Evolutionary conservation across 1,140 invertebrate genomes (phyloP).

Genomic region (Magallana ariakensis): DNA sequence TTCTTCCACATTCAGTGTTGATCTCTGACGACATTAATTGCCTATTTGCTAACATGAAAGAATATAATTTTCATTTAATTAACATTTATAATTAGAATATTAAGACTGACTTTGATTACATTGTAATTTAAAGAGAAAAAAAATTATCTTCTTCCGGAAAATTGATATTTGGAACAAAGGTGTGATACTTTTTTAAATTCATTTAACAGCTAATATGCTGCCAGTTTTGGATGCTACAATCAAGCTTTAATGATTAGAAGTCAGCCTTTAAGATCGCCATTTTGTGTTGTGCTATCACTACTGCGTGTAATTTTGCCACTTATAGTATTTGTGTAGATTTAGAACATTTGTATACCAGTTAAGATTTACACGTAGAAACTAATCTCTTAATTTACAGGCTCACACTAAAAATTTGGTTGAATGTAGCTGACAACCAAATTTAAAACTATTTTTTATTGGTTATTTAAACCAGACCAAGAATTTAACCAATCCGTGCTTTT

Average conservation of each 20-base stretch:
- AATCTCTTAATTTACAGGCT: neutral
- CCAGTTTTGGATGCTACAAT: too few species aligned
- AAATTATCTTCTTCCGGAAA: too few species aligned
- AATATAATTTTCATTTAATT: neutral
- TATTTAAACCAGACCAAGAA: neutral
- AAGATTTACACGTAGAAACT: neutral
- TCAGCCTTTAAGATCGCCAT: neutral
- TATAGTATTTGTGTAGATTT: neutral
- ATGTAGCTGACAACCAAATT: neutral
- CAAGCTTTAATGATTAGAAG: neutral
- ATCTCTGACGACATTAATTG: neutral
- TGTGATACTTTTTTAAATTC: too few species aligned
- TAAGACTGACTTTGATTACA: neutral
- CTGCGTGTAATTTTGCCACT: neutral
- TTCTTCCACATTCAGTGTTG: neutral
- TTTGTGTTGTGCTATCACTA: neutral
- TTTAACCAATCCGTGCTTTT: slow-evolving; percentile 44
- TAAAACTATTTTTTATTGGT: neutral
- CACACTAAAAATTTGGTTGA: neutral
- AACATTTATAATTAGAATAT: neutral
- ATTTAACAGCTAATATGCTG: too few species aligned
- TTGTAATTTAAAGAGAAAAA: neutral
- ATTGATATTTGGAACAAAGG: too few species aligned
- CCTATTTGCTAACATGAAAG: neutral
- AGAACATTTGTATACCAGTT: neutral